phyloP scores from a whole-genome alignment of 1,140 invertebrate species.

The Anadara kagoshimensis region DNA sequence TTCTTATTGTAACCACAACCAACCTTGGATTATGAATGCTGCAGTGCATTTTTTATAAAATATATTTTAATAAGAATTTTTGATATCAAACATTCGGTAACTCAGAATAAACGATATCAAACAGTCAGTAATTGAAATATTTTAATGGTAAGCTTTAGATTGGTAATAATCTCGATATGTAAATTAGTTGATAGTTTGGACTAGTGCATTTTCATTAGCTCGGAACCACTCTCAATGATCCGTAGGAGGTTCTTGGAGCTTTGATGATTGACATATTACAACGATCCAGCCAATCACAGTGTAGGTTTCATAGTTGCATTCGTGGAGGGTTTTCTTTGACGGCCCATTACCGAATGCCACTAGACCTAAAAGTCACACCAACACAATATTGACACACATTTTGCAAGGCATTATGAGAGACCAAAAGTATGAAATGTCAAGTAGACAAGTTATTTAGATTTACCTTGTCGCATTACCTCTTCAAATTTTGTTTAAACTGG shows the following conservation, averaged over 20 bases:
- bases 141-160: too few species aligned
- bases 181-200: too few species aligned
- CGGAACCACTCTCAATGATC: conserved; percentile 26
- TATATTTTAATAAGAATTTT: too few species aligned
- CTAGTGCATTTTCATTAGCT: conserved; percentile 25
- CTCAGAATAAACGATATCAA: too few species aligned
- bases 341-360: conserved; percentile 24
- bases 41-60: too few species aligned
- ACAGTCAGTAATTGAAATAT: too few species aligned
- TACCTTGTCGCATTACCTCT: conserved; percentile 11
- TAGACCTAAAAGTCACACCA: conserved; percentile 28
- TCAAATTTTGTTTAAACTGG: background rate
- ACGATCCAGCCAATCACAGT: conserved; percentile 18
- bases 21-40: too few species aligned
- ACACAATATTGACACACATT: conserved; percentile 17
- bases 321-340: conserved; percentile 10
- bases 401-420: conserved; percentile 11
- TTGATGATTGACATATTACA: conserved; percentile 17
- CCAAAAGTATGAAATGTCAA: conserved; percentile 9
- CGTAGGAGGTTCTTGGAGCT: conserved; percentile 24
- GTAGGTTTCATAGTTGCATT: conserved; percentile 9
- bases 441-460: conserved; percentile 14
- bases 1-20: too few species aligned
- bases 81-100: too few species aligned
- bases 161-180: too few species aligned